These are phyloP conservation scores for Trachelus iudaicus DNA, from an alignment of 2,888 invertebrate genomes.

Conservation along the genomic window DNA sequence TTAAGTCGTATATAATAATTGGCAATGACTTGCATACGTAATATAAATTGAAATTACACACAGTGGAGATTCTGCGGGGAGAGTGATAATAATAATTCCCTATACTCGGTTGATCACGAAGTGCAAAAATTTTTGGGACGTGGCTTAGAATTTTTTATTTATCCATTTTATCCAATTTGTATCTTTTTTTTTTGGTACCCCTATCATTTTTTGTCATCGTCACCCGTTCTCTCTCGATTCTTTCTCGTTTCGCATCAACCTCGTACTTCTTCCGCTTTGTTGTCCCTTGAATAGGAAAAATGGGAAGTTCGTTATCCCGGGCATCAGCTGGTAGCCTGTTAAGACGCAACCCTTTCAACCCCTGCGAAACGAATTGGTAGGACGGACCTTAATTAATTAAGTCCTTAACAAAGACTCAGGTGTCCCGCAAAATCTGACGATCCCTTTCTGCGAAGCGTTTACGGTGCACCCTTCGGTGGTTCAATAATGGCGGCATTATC, in stretches of 20 bases:
- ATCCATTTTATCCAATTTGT: not conserved
- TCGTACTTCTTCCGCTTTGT: constrained; percentile 7
- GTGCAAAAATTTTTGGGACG: not conserved
- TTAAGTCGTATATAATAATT: not conserved
- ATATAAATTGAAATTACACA: not conserved
- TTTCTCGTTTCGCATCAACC: not conserved
- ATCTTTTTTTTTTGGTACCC: not conserved
- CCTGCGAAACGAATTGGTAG: constrained; percentile 47
- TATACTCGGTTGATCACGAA: not conserved
- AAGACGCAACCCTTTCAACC: constrained; percentile 52
- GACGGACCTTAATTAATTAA: constrained; percentile 62
- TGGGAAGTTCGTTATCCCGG: constrained; percentile 15
- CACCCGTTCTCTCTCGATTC: not conserved
- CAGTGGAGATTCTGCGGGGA: not conserved
- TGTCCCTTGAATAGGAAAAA: constrained; percentile 23
- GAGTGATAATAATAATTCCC: not conserved
- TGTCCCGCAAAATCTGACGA: constrained; percentile 59
- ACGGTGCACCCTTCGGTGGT: constrained; percentile 32
- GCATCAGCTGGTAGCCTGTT: constrained; percentile 55
- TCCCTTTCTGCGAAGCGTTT: constrained; percentile 38
- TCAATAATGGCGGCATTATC: constrained; percentile 63
- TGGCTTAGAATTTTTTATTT: not conserved
- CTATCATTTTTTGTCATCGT: not conserved
- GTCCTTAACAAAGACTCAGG: constrained; percentile 62
- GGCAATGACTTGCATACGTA: not conserved